Evolutionary conservation across 2,797 vertebrate genomes (phyloP).

Genomic region (Melanotaenia maccullochi): DNA sequence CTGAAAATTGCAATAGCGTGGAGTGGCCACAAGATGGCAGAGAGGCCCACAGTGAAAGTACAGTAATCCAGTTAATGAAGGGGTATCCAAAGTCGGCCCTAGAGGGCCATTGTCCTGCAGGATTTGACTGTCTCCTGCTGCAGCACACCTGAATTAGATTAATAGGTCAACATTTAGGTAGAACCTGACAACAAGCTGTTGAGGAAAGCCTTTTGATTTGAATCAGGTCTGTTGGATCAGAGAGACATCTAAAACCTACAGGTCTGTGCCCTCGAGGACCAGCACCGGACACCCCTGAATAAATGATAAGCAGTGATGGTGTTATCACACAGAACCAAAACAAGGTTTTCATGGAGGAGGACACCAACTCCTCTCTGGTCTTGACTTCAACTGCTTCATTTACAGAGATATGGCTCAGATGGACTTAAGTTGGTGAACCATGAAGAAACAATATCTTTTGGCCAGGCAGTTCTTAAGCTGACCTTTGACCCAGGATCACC

Average conservation of each 20-base stretch:
- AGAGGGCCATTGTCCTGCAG: too few species aligned
- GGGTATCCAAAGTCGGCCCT: too few species aligned
- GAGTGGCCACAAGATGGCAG: constrained; percentile 50
- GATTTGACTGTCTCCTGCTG: too few species aligned
- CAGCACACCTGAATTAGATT: too few species aligned
- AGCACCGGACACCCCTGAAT: too few species aligned
- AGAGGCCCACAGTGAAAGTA: neutral
- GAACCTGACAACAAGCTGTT: too few species aligned
- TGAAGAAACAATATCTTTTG: constrained; percentile 93
- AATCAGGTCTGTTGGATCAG: too few species aligned
- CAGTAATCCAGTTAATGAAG: constrained; percentile 6
- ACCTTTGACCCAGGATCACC: constrained; percentile 96
- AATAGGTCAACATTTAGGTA: too few species aligned
- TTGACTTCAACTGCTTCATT: constrained; percentile 31
- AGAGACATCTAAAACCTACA: too few species aligned
- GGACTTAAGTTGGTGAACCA: constrained; percentile 94
- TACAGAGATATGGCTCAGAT: constrained; percentile 91
- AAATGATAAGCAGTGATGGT: constrained; percentile 8
- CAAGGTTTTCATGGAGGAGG: constrained; percentile 1
- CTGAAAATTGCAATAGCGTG: neutral
- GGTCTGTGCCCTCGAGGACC: too few species aligned
- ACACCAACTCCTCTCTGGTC: neutral
- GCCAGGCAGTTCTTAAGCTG: constrained; percentile 94
- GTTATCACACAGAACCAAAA: neutral
- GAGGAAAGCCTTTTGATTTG: too few species aligned